Conservation (phyloP, 2,888 invertebrate species). For the Aethes cnicana region DNA sequence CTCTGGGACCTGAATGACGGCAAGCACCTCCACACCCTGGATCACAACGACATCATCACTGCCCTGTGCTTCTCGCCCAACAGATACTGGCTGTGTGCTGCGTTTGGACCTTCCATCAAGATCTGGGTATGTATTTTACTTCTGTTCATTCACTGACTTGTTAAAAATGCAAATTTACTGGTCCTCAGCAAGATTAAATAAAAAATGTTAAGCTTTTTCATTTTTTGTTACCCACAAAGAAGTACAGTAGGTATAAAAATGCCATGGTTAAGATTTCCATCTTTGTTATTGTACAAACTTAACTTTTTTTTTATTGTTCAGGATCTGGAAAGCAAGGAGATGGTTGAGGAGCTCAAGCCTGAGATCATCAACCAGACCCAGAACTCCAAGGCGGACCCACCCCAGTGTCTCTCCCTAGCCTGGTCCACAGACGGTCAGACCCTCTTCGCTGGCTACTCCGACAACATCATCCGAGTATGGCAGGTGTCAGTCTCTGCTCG, state of each 20-base stretch:
- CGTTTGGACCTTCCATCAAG: slow-evolving; percentile 98
- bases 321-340: slow-evolving; percentile 99
- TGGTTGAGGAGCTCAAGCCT: slow-evolving; percentile 99
- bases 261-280: no score
- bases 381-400: slow-evolving; percentile 92
- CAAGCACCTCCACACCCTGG: slow-evolving; percentile 98
- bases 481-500: slow-evolving; percentile 95
- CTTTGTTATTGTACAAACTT: background rate
- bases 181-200: no score
- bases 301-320: slow-evolving; percentile 50
- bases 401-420: slow-evolving; percentile 97
- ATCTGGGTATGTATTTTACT: slow-evolving; percentile 89
- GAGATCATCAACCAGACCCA: slow-evolving; percentile 92
- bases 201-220: no score
- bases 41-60: slow-evolving; percentile 99
- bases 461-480: slow-evolving; percentile 99
- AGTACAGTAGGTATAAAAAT: no score
- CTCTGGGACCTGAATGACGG: slow-evolving; percentile 99
- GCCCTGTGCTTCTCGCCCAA: slow-evolving; percentile 99
- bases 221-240: no score
- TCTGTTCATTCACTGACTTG: background rate
- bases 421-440: slow-evolving; percentile 99
- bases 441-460: slow-evolving; percentile 98
- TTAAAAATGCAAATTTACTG: no score
- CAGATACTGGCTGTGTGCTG: slow-evolving; percentile 99